Base-by-base conservation (phyloP, 2,888 invertebrate species). In the Nipponacmea schrenckii region DNA sequence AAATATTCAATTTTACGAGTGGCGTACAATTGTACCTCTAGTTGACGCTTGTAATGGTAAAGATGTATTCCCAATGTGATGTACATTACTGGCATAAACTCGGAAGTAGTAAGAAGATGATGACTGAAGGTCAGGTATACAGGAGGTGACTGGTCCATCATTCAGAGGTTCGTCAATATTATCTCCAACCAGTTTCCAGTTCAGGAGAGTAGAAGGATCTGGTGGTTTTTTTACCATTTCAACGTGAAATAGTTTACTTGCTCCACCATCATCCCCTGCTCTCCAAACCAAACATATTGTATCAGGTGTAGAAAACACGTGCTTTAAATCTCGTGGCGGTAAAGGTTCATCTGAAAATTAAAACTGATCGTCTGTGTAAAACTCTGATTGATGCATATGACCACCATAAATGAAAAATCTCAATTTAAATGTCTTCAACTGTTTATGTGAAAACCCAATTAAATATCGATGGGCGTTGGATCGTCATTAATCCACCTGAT, bases 211-310 rank as follows among this genome's bases (percentile, higher is more conserved):
- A 56, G 12, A 56, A 2, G 56, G 56, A 12, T n/a, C 56, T 56
- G 7, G 8, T 1, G 20, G 8, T 56, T 20, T 56, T 56, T n/a
- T 56, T 4, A 24, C 8, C 5, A 56, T 20, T 24, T 56, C 20
- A 3, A 56, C 24, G 24, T 56, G 56, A 20, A 56, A 56, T 14
- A 20, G 0, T 20, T 56, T 7, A 56, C 56, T 20, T 20, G 56
- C 20, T 5, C 56, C 56, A 24, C 56, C 56, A 56, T 56, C 56
- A 14, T 56, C 56, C n/a, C 56, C 56, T n/a, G 56, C 56, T 20
- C 56, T 56, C 56, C 56, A 56, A 56, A 56, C 56, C 20, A 56
- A 56, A 56, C 56, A 56, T 8, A 56, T 24, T 12, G 56, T 56
- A 20, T 56, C 56, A 8, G n/a, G 15, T 56, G 56, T 56, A 56